A percentile compares a stretch with the other conserved stretches of the same genome.
phyloP scores from a whole-genome alignment of 2,888 invertebrate species.

The Anthophora plumipes region DNA sequence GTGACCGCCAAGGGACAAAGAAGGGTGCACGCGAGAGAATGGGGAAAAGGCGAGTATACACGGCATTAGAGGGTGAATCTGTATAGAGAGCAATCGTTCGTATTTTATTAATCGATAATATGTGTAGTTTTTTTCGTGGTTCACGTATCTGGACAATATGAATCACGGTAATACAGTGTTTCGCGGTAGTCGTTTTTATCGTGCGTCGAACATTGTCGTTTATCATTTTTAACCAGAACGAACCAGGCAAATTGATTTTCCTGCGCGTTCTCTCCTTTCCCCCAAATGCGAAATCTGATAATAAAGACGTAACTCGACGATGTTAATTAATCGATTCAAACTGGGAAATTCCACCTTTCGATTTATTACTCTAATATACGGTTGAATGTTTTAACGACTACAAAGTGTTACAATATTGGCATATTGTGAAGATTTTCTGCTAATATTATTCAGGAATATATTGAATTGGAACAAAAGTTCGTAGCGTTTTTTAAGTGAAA shows the following conservation, averaged over 20 bases:
- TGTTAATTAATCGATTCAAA: not conserved
- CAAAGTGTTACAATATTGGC: not conserved
- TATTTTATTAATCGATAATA: constrained; percentile 37
- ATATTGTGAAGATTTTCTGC: not conserved
- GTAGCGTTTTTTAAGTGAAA: no score
- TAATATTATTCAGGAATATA: no score
- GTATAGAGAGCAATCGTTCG: constrained; percentile 1
- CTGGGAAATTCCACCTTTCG: no score
- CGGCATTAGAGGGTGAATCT: not conserved
- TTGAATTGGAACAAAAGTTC: no score
- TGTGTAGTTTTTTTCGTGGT: not conserved
- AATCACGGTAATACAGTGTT: constrained; percentile 18
- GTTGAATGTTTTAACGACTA: not conserved
- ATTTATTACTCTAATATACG: not conserved
- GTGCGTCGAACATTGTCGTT: constrained; percentile 10
- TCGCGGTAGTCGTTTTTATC: constrained; percentile 14
- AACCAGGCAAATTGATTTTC: constrained; percentile 9
- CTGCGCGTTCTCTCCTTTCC: not conserved
- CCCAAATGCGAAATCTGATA: not conserved
- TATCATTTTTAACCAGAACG: not conserved
- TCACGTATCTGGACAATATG: constrained; percentile 8
- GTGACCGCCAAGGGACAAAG: not conserved
- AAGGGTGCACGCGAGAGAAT: not conserved
- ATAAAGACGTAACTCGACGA: constrained; percentile 1
- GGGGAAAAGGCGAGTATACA: not conserved